Base-by-base conservation (phyloP, 2,797 vertebrate species). In the Myotis planiceps region DNA sequence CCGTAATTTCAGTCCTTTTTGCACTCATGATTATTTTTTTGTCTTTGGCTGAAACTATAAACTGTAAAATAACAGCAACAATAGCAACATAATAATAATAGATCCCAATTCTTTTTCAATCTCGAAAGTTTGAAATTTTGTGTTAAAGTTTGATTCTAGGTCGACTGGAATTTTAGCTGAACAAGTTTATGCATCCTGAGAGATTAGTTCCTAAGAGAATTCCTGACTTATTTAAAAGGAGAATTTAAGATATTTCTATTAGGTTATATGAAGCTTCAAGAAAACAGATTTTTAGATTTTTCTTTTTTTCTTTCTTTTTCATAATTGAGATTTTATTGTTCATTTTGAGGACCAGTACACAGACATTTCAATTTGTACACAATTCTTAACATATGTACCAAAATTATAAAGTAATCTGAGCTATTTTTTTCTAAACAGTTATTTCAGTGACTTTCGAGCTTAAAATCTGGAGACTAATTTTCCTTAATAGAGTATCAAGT, bases 161-260 rank as follows among this genome's bases (percentile, higher is more conserved):
- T 90, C 72, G 65, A 29, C 8, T 80, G 80, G 53, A 78, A 93
- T 91, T 94, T 94, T 45, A 82, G 55, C 39, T 89, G 82, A 96
- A 92, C 74, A 93, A 34, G 60, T 92, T 96, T 79, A 71, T 88
- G 15, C 49, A 89, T 68, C 81, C 39, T 65, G 42, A 83, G 90
- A 95, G 76, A 81, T 78, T 84, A 86, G 47, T 34, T 95, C 71
- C 92, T 75, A 63, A 74, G 88, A 96, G 47, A 96, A 97, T 55
- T 83, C 21, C 53, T 69, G 65, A 81, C 34, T 85, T 63, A 91
- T 91, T 92, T 60, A 95, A 79, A 74, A 27, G 34, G 49, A 82
- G 71, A 87, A 84, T 92, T 89, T 84, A 83, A 90, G 66, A 4
- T 80, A 84, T 95, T 95, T 85, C 53, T 84, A 16, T 75, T 87